Base-by-base conservation (phyloP, 2,113 vertebrate species). In the Triplophysa rosa region DNA sequence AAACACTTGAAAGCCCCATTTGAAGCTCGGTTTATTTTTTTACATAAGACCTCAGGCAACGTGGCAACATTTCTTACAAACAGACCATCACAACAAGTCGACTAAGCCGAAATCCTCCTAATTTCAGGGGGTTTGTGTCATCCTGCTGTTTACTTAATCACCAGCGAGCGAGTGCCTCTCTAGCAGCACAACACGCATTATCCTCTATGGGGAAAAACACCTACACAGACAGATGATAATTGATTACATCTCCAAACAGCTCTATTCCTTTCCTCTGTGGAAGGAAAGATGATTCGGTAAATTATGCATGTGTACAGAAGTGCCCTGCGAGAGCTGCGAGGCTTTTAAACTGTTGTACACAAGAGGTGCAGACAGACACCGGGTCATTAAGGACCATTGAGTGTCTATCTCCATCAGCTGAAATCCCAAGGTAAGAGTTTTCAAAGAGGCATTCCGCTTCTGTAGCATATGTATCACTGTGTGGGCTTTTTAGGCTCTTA, bases 261-360 rank as follows among this genome's bases (percentile, higher is more conserved):
- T 88, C 86, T 86, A 84, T 86, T 79, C 83, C 86, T 83, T 89
- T 80, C 78, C 80, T 87, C 84, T 89, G 76, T 90, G 80, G 78
- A 79, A 90, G 87, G 70, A 84, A 84, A 85, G 83, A 78, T 87
- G 86, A 88, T 88, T 92, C 89, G 74, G 67, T 93, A 92, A 92
- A 94, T 94, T 92, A 92, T 93, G 89, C 88, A 93, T 93, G 86
- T 81, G 58, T 82, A 86, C 89, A 87, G 87, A 90, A 91, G 89
- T 67, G 80, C 84, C 84, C 26, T 1, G 72, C 70, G 83, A 86
- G 78, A 84, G 85, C 86, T 82, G 77, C 80, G 81, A 88, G 82
- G 91, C 90, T 92, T 92, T 92, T 91, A 92, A 89, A 93, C 88
- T 81, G 86, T 88, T 89, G 71, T 80, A 87, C 87, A 87, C 87